A percentile compares a stretch with the other conserved stretches of the same genome.
phyloP scores from a whole-genome alignment of 2,888 invertebrate genomes.

The Micoletzkya japonica region DNA sequence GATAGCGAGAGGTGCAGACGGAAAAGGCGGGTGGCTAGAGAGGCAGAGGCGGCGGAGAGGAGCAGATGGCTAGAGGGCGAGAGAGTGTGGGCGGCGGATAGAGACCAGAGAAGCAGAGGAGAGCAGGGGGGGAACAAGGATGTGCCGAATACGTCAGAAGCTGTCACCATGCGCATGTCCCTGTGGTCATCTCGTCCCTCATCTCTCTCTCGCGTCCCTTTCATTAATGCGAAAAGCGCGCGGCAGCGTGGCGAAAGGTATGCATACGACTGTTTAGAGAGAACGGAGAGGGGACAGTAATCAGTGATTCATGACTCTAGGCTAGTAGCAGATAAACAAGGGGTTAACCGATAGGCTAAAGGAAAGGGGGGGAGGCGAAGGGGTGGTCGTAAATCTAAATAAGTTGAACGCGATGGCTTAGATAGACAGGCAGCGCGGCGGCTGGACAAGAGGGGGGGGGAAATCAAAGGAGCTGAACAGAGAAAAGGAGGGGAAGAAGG shows the following conservation, averaged over 20 bases:
- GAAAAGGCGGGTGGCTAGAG: not conserved
- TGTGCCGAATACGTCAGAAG: conserved; percentile 17
- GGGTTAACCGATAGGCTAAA: no score
- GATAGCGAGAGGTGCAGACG: conserved; percentile 1
- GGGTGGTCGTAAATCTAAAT: no score
- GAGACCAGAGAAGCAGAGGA: not conserved
- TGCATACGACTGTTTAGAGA: not conserved
- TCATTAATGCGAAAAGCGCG: not conserved
- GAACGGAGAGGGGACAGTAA: not conserved
- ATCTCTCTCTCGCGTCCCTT: not conserved
- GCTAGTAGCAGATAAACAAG: no score
- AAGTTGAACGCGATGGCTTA: no score
- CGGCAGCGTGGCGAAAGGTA: not conserved
- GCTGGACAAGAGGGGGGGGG: no score
- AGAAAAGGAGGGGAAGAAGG: no score
- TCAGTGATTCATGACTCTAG: no score
- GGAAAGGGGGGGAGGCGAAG: no score
- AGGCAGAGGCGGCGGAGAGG: no score
- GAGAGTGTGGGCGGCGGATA: conserved; percentile 16
- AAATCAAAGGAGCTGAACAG: no score
- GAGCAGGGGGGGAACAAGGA: not conserved
- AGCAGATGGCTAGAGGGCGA: no score
- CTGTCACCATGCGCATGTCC: conserved; percentile 5
- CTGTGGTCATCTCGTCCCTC: not conserved
- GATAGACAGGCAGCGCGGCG: no score